Conservation (phyloP, 2,888 invertebrate genomes). For the Himalopsyche anomala region DNA sequence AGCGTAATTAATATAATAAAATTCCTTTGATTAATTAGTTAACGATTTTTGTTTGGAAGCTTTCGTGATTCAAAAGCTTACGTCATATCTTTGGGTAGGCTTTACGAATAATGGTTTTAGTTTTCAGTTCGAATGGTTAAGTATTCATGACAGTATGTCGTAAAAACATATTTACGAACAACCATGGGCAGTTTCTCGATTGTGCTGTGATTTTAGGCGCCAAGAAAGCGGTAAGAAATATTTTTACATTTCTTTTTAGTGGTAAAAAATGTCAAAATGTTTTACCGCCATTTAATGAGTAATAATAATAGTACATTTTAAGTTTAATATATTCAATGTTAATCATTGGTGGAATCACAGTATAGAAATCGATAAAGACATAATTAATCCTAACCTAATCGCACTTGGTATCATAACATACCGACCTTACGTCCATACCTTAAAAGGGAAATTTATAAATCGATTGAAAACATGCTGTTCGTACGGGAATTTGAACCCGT, state of each 20-base stretch:
- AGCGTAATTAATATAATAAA: slow-evolving; percentile 64
- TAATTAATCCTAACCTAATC: no score
- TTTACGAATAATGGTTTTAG: slow-evolving; percentile 48
- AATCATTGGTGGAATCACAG: no score
- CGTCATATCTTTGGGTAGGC: slow-evolving; percentile 55
- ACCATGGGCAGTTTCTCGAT: not conserved
- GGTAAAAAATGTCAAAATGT: slow-evolving; percentile 4
- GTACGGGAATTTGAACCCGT: no score
- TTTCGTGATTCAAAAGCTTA: slow-evolving; percentile 59
- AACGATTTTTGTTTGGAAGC: slow-evolving; percentile 58
- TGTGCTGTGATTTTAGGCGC: not conserved
- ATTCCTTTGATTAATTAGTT: slow-evolving; percentile 63
- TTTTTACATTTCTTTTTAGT: not conserved
- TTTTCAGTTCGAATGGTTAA: not conserved
- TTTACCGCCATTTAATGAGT: not conserved
- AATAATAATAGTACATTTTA: no score
- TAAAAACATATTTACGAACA: slow-evolving; percentile 47
- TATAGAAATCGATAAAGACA: no score
- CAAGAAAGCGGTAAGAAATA: slow-evolving; percentile 2
- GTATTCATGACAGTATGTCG: slow-evolving; percentile 59
- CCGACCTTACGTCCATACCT: no score
- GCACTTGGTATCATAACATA: no score
- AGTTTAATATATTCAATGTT: no score
- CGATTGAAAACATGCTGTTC: no score
- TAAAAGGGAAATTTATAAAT: no score